A percentile compares a stretch with the other conserved stretches of the same genome.
Evolutionary conservation across 92 coral and sea anemone genomes (phyloP).

Genomic region (Palythoa heliodiscus): DNA sequence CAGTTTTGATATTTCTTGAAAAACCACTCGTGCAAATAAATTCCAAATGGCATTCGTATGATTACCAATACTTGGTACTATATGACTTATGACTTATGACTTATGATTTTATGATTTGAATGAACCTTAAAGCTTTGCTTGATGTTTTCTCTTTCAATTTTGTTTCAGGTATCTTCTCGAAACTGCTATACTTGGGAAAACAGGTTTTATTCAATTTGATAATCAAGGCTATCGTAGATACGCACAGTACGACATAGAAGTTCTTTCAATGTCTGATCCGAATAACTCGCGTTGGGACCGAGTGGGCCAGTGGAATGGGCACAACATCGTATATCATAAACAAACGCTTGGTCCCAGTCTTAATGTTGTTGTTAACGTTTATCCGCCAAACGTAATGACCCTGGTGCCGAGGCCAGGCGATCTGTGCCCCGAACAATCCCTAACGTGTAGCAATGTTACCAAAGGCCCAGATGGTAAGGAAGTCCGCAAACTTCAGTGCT

Average conservation of each 20-base stretch:
- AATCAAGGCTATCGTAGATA: conserved; percentile 58
- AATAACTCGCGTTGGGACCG: conserved; percentile 39
- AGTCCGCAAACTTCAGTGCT: conserved; percentile 52
- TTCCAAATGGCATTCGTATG: too few species aligned
- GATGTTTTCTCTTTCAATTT: not conserved
- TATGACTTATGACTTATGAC: too few species aligned
- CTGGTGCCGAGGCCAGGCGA: conserved; percentile 58
- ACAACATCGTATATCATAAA: conserved; percentile 4
- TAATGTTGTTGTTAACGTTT: conserved; percentile 71
- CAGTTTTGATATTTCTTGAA: too few species aligned
- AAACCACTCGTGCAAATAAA: too few species aligned
- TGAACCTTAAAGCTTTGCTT: not conserved
- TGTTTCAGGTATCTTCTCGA: conserved; percentile 50
- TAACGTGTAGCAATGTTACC: conserved; percentile 52
- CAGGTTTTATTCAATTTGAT: conserved; percentile 70
- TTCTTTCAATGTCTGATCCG: conserved; percentile 35
- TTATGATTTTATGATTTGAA: too few species aligned
- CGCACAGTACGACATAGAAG: conserved; percentile 47
- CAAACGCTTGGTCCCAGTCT: conserved; percentile 43
- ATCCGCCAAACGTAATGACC: conserved; percentile 80
- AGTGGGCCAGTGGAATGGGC: conserved; percentile 65
- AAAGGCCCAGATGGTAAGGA: conserved; percentile 43
- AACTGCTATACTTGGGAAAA: conserved; percentile 55
- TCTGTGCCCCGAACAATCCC: conserved; percentile 64
- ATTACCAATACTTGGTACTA: too few species aligned